phyloP scores from a whole-genome alignment of 2,888 invertebrate species.

The Orthosia incerta region DNA sequence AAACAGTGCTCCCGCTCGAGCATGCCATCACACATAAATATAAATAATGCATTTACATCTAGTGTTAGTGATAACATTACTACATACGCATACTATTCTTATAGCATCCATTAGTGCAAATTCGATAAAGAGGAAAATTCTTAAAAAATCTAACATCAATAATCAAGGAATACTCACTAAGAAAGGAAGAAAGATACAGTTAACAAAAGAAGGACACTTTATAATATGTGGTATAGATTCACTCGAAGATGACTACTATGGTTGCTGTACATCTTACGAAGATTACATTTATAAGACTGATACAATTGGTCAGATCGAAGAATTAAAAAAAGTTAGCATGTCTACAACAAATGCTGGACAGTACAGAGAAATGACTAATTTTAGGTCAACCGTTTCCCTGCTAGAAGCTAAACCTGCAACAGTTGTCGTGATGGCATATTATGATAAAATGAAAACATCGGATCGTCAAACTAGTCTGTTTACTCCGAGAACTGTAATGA shows the following conservation, averaged over 20 bases:
- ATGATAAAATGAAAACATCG: neutral
- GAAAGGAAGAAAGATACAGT: slow-evolving; percentile 25
- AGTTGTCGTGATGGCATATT: neutral
- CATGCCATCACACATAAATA: slow-evolving; percentile 21
- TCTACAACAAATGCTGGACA: neutral
- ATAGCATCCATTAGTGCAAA: neutral
- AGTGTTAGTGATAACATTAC: slow-evolving; percentile 30
- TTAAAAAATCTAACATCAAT: neutral
- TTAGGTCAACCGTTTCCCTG: neutral
- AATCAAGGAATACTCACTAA: neutral
- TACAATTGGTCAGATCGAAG: neutral
- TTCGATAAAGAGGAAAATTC: neutral
- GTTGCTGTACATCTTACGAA: slow-evolving; percentile 46
- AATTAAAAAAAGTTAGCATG: neutral
- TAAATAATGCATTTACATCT: slow-evolving; percentile 31
- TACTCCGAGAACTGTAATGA: neutral
- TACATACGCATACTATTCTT: neutral
- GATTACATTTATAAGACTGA: neutral
- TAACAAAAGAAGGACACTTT: slow-evolving; percentile 22
- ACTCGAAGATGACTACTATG: slow-evolving; percentile 66
- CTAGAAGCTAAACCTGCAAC: neutral
- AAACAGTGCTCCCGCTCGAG: slow-evolving; percentile 28
- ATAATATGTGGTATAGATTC: slow-evolving; percentile 65
- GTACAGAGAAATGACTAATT: no score
- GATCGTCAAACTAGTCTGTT: neutral